Evolutionary conservation across 1,140 invertebrate genomes (phyloP).

Genomic region (Calycopis cecrops): DNA sequence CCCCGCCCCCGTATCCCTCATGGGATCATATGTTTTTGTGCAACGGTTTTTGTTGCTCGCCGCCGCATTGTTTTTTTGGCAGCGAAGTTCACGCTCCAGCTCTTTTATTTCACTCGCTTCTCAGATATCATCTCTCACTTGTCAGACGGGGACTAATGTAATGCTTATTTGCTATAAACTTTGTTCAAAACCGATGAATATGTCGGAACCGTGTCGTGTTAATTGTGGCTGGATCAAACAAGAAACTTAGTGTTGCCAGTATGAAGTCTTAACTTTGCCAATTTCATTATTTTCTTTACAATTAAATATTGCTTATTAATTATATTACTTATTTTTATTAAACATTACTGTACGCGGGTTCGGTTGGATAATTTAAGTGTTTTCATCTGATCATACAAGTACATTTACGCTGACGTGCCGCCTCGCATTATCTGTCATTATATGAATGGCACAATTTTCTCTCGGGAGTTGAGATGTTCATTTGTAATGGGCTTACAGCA

Average conservation of each 20-base stretch:
- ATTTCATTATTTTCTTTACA: neutral
- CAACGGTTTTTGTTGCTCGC: conserved; percentile 73
- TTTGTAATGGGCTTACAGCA: conserved; percentile 7
- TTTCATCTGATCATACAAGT: conserved; percentile 1
- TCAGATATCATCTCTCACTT: conserved; percentile 55
- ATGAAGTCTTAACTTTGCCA: no score
- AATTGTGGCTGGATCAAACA: no score
- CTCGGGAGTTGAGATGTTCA: conserved; percentile 16
- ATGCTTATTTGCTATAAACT: conserved; percentile 13
- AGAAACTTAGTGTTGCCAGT: no score
- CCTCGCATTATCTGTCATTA: conserved; percentile 67
- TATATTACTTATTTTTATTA: no score
- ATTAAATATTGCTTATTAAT: no score
- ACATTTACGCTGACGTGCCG: conserved; percentile 43
- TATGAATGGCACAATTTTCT: conserved; percentile 62
- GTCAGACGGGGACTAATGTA: conserved; percentile 26
- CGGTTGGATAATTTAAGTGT: no score
- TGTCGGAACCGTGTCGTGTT: neutral
- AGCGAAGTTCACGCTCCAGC: conserved; percentile 63
- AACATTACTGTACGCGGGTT: no score
- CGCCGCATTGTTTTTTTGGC: conserved; percentile 65
- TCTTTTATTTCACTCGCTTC: conserved; percentile 62
- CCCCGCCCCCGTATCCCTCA: conserved; percentile 47
- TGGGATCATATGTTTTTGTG: conserved; percentile 74
- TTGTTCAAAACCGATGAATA: neutral